Evolutionary conservation across 2,113 vertebrate species (phyloP).

Genomic region (Aptenodytes forsteri): DNA sequence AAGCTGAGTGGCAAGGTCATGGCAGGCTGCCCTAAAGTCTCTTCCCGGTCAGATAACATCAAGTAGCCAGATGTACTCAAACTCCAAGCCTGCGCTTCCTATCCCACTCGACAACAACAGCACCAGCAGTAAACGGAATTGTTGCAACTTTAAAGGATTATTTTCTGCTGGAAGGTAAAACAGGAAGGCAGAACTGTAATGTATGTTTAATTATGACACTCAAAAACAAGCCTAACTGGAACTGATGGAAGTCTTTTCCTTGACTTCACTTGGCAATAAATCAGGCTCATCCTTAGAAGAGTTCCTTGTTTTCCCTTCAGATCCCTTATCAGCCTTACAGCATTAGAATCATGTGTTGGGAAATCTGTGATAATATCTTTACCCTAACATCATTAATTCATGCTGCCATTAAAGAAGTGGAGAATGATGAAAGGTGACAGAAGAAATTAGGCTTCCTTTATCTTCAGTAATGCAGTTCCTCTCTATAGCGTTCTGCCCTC

Average conservation of each 20-base stretch:
- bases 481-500: neutral
- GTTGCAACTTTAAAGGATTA: neutral
- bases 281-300: neutral
- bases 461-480: neutral
- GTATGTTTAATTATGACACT: neutral
- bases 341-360: neutral
- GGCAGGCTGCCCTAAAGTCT: neutral
- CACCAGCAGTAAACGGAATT: neutral
- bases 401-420: neutral
- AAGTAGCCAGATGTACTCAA: neutral
- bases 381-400: neutral
- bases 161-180: conserved; percentile 1
- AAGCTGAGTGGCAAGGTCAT: neutral
- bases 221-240: neutral
- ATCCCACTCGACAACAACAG: neutral
- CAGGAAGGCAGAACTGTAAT: neutral
- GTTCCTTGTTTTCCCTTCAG: neutral
- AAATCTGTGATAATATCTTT: neutral
- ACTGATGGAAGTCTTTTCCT: neutral
- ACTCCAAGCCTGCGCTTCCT: neutral
- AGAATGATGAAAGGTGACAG: neutral
- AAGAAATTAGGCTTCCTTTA: neutral
- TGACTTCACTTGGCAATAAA: neutral
- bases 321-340: neutral
- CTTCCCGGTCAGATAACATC: neutral